Evolutionary conservation across 2,888 invertebrate genomes (phyloP), one percentile per base, ranked within the genome.

Genomic region (Synergus umbraculus): DNA sequence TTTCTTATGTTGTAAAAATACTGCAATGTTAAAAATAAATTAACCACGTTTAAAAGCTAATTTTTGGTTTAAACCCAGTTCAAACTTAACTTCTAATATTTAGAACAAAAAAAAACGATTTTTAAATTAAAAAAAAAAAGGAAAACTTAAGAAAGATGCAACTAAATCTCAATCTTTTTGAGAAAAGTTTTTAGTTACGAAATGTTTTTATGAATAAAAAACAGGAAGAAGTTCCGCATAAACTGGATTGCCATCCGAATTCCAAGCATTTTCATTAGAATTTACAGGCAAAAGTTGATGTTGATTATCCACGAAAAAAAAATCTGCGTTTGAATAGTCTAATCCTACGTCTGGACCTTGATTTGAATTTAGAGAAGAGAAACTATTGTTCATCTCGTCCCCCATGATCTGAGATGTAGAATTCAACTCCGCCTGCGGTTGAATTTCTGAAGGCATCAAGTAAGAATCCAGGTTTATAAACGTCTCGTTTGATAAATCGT

Each of bases 141-240:
- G 13, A 41, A 54, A 73, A 49, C 18, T 7, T 29, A 54, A 4
- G 5, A n/a, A 54, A n/a, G n/a, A 10, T 54, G 37, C 22, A 13
- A 46, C 12, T 44, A 67, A 49, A 46, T 58, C 58, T 9, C 18
- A 18, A 18, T 18, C 9, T 18, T 58, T 29, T 29, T 12, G 12
- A 60, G 8, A 60, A 22, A 60, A 12, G 2, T 63, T 58, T 18
- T 58, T n/a, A 58, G 58, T 58, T 18, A 15, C 18, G 9, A 18
- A 58, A 8, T 3, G 37, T 37, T 37, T 3, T 22, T 63, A 63
- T 10, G 22, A 29, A 63, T 63, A 63, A 37, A n/a, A 73, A 29
- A 73, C 73, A 41, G 73, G 49, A 37, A 54, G 49, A 37, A 73
- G 37, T 73, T 73, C 73, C n/a, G 73, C 54, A 54, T 73, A 73